These are phyloP conservation scores for Dendronephthya gigantea DNA, from an alignment of 64 coral and sea anemone species.

Conservation along the genomic window DNA sequence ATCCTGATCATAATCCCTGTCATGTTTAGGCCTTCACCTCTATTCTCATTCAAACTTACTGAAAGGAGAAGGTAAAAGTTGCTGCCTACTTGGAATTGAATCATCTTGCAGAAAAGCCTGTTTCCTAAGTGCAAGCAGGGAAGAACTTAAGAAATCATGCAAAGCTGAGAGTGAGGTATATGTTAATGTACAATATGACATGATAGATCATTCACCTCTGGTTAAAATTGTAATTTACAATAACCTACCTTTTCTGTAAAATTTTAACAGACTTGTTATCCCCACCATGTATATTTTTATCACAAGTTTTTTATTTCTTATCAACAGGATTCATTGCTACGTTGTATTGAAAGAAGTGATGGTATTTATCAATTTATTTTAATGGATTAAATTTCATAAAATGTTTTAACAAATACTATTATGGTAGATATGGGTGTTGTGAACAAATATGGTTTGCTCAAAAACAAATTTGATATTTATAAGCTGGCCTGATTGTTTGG, in stretches of 20 bases:
- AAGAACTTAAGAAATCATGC: not conserved
- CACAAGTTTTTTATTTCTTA: not conserved
- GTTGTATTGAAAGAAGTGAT: slow-evolving; percentile 3
- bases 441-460: too few species aligned
- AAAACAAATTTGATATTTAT: too few species aligned
- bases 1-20: not conserved
- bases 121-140: not conserved
- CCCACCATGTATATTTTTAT: not conserved
- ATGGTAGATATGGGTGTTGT: too few species aligned
- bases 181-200: not conserved
- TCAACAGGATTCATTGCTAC: not conserved
- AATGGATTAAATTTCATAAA: too few species aligned
- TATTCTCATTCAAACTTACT: not conserved
- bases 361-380: not conserved
- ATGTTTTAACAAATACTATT: too few species aligned
- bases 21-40: not conserved
- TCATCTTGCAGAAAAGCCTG: not conserved
- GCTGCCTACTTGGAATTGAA: not conserved
- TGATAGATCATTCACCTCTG: too few species aligned
- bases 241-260: too few species aligned
- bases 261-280: too few species aligned
- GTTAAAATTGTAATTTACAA: not conserved
- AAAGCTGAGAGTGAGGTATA: not conserved
- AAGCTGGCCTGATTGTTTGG: too few species aligned
- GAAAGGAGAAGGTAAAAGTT: not conserved